Percentiles rank a stretch among this genome's conserved stretches.
These are phyloP conservation scores for Zaprionus taronus DNA, from an alignment of 1,140 invertebrate species.

Conservation along the genomic window DNA sequence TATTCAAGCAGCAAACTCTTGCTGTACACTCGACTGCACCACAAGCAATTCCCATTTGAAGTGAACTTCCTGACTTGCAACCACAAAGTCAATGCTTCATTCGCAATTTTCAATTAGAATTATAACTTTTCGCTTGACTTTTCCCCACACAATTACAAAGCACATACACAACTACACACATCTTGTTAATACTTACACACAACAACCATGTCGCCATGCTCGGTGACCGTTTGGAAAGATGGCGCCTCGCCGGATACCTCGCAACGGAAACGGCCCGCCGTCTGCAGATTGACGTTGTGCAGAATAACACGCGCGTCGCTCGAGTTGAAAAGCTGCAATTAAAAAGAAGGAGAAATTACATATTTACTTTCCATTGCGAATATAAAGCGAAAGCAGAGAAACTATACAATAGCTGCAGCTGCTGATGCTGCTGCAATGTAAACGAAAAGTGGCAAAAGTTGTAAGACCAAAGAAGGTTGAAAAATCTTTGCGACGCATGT, in stretches of 20 bases:
- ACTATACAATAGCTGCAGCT: background rate
- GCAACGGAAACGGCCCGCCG: constrained; percentile 92
- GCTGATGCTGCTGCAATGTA: constrained; percentile 37
- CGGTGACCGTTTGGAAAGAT: constrained; percentile 91
- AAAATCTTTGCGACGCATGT: constrained; percentile 18
- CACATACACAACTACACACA: background rate
- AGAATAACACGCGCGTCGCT: constrained; percentile 90
- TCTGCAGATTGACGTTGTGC: constrained; percentile 90
- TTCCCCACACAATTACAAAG: constrained; percentile 6
- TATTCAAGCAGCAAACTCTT: no score
- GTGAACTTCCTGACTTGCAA: constrained; percentile 7
- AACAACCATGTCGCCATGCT: constrained; percentile 90
- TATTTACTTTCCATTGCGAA: background rate
- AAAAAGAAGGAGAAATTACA: constrained; percentile 60
- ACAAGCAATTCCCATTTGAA: background rate
- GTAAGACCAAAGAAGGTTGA: constrained; percentile 29
- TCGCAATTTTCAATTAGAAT: constrained; percentile 71
- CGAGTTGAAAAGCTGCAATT: constrained; percentile 89
- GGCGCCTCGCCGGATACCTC: constrained; percentile 94
- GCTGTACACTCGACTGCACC: background rate
- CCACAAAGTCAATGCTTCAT: constrained; percentile 3
- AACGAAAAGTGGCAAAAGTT: constrained; percentile 64
- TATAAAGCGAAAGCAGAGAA: constrained; percentile 14
- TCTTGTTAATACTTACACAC: constrained; percentile 88
- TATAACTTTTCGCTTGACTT: constrained; percentile 67